Evolutionary conservation across 2,113 vertebrate species (phyloP), one percentile per base, ranked within the genome.

Genomic region (Amia ocellicauda): DNA sequence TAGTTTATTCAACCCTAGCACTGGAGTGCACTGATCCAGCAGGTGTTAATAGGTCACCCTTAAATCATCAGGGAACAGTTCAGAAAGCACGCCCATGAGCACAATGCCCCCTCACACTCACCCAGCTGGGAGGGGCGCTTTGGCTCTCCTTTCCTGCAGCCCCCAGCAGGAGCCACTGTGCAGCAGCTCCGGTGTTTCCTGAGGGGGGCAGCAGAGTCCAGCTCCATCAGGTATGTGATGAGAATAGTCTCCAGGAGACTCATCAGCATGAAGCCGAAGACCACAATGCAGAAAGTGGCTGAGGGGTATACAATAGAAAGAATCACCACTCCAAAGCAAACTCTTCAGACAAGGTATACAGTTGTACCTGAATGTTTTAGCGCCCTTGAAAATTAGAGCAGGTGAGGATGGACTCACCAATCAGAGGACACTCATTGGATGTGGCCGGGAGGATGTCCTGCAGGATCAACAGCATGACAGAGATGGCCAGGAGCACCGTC

Each of bases 391-490:
- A 60, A 40, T 41, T 20, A 24, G 40, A 59, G 23, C 17, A 65
- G 0, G 0, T 60, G 62, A 11, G 67, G 3, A 69, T 13, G 8
- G 17, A 20, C 80, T 78, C 82, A 92, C 90, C 90, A 23, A 92
- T 89, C 24, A 83, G 0, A 0, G 91, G 91, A 11, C 89, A 62
- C 0, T 16, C 29, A 2, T 74, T 55, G 13, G 88, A 85, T 0
- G 92, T 92, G 0, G 89, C 89, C 0, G 92, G 91, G 60, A 93
- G 66, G 61, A 88, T 88, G 67, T 92, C 86, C 49, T 90, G 73
- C 0, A 93, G 87, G 1, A 93, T 87, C 50, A 91, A 80, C 45
- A 90, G 84, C 14, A 93, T 43, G 67, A 93, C 87, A 13, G 91
- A 91, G 67, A 88, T 86, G 67, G 88, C 86, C 0, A 93, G 80